Conservation (phyloP, 2,888 invertebrate species). For the Metallyticus violacea region DNA sequence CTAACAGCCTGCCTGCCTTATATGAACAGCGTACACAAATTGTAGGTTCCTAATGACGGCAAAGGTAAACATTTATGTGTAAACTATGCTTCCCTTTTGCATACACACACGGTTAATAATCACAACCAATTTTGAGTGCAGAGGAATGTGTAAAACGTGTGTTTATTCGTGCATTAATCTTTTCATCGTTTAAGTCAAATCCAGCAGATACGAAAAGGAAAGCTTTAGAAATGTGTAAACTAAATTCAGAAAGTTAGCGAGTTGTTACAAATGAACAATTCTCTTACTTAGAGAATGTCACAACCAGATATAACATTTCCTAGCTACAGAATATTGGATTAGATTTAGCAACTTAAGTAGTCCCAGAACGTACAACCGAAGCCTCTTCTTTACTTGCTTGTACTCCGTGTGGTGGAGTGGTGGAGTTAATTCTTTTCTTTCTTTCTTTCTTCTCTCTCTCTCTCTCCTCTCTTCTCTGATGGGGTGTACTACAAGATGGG, state of each 20-base stretch:
- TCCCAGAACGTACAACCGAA: not conserved
- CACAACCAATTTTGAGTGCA: not conserved
- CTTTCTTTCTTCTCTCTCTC: not conserved
- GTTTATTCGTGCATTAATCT: not conserved
- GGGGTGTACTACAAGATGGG: not conserved
- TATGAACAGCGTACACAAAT: too few species aligned
- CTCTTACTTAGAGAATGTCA: not conserved
- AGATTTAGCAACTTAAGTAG: not conserved
- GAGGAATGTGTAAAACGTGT: not conserved
- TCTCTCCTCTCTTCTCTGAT: not conserved
- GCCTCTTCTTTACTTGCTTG: too few species aligned
- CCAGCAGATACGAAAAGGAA: not conserved
- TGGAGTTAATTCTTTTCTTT: not conserved
- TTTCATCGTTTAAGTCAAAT: not conserved
- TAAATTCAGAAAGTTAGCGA: not conserved
- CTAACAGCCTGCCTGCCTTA: too few species aligned
- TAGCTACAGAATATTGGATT: not conserved
- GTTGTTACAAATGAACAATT: not conserved
- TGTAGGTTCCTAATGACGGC: not conserved
- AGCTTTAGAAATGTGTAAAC: not conserved
- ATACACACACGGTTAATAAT: not conserved
- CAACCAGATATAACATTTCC: not conserved
- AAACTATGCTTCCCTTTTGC: not conserved
- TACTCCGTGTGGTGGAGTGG: too few species aligned
- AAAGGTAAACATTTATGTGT: not conserved